Base-by-base conservation (phyloP, 2,888 invertebrate genomes). In the Catocala sponsa region DNA sequence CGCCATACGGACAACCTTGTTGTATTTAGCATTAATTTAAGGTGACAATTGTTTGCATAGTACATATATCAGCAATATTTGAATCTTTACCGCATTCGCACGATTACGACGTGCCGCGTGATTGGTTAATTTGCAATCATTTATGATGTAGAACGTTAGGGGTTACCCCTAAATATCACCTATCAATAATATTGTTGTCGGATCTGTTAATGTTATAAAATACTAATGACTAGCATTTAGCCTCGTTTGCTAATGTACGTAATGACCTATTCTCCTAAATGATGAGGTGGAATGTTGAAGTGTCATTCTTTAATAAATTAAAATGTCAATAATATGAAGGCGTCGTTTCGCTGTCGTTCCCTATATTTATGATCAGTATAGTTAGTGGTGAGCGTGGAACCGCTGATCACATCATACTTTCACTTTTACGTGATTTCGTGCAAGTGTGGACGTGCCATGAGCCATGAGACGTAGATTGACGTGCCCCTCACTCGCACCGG, bases 381-480 rank as follows among this genome's bases (percentile, higher is more conserved):
- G 73, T 73, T 69, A 80, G 70, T 62, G 64, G 74, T 70, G 63
- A 73, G 72, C 69, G 71, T 64, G 61, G 78, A 81, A 78, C 67
- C 80, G 82, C 78, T 83, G 88, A 89, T 90, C 91, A 86, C 89
- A 88, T 89, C 85, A 87, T 85, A 92, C 93, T 94, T 94, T 93
- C 93, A 92, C 92, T 93, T 93, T 92, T 90, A 87, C 83, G 77
- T 85, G 85, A 89, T 92, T 91, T 91, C 86, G 89, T 89, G 89
- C 86, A 78, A 88, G 85, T 81, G 83, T 80, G 80, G 81, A 80
- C 81, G 80, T 66, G 71, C 77, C 70, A 76, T 76, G 75, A 80
- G 80, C 70, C 68, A 68, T 72, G 68, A 76, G 73, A 78, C 70
- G 74, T 65, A 68, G 75, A 80, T 74, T 78, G 79, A 81, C 80